Conservation (phyloP, 2,113 vertebrate genomes). For the Peucedramus taeniatus region DNA sequence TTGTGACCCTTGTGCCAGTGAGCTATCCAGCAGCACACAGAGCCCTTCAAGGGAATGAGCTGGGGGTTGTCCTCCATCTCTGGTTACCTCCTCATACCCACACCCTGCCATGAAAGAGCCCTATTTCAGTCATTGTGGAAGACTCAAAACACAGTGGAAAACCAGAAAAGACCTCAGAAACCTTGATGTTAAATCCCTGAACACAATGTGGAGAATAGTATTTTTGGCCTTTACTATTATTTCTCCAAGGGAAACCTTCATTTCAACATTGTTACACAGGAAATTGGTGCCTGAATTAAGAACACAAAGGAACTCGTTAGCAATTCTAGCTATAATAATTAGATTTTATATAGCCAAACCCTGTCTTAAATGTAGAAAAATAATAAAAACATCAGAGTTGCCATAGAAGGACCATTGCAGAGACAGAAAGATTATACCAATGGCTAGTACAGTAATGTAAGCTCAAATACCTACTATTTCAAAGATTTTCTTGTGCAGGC, state of each 20-base stretch:
- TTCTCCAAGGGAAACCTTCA: background rate
- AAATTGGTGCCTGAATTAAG: background rate
- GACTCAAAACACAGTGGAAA: background rate
- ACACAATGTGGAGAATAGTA: background rate
- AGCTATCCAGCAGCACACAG: rapidly evolving
- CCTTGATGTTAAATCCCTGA: background rate
- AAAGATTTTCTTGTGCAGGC: background rate
- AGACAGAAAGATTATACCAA: background rate
- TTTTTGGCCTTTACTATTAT: background rate
- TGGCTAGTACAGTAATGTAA: background rate
- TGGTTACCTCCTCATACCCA: background rate
- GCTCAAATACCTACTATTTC: background rate
- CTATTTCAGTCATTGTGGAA: background rate
- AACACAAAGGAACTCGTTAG: background rate
- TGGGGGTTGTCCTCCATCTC: background rate
- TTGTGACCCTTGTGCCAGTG: background rate
- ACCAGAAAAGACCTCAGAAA: background rate
- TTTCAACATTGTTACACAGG: background rate
- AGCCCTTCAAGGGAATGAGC: background rate
- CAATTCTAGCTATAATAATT: background rate
- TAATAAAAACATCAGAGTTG: background rate
- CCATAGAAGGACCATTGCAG: background rate
- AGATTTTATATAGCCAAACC: background rate
- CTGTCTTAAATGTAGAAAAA: background rate
- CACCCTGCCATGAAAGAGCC: background rate